Conservation (phyloP, 2,888 invertebrate genomes). For the Nudaria mundana region DNA sequence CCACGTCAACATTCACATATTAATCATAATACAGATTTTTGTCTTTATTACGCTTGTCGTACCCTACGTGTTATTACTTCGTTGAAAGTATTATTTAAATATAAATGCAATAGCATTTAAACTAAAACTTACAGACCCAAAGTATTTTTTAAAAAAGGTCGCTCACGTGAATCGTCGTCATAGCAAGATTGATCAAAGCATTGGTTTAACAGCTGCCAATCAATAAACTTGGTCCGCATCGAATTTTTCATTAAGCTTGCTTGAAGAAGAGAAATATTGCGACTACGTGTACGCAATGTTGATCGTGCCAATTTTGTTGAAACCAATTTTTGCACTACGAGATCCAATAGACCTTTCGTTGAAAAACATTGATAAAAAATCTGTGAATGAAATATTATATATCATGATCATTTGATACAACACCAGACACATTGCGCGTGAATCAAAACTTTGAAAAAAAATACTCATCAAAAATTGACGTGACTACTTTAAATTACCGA, state of each 20-base stretch:
- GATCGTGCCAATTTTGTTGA: background rate
- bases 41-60: slow-evolving; percentile 42
- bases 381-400: too few relatives aligned
- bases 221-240: background rate
- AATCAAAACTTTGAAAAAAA: too few relatives aligned
- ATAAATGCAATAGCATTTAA: too few relatives aligned
- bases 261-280: background rate
- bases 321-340: too few relatives aligned
- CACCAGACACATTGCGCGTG: too few relatives aligned
- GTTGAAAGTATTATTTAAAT: slow-evolving; percentile 34
- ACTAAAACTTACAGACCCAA: too few relatives aligned
- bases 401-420: too few relatives aligned
- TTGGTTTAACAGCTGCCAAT: background rate
- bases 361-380: too few relatives aligned
- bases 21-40: slow-evolving; percentile 55
- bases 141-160: too few relatives aligned
- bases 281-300: background rate
- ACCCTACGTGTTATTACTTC: slow-evolving; percentile 32
- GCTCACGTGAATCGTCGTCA: background rate
- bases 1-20: slow-evolving; percentile 51
- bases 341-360: too few relatives aligned
- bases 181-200: background rate
- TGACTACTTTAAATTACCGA: too few relatives aligned
- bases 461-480: too few relatives aligned
- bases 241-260: background rate